Conservation (phyloP, 2,797 vertebrate genomes). For the Podarcis siculus region DNA sequence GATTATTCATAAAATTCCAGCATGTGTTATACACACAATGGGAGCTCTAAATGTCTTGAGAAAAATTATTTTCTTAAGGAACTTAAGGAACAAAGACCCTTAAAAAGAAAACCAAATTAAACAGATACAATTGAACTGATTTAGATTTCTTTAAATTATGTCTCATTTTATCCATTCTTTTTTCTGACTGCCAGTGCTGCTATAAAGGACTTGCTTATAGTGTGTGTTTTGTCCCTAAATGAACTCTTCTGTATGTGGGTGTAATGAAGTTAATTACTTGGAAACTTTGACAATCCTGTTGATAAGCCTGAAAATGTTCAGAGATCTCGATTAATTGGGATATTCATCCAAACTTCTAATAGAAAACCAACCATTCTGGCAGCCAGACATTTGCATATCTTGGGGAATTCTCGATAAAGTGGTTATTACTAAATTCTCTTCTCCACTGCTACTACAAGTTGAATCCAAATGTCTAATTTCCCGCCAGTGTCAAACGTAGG, state of each 20-base stretch:
- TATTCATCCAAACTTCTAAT: background rate
- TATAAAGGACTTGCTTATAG: background rate
- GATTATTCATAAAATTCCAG: background rate
- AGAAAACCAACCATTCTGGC: background rate
- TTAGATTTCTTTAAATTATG: background rate
- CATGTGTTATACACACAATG: background rate
- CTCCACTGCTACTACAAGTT: background rate
- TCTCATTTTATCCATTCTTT: background rate
- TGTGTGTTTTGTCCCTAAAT: background rate
- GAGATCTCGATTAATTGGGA: background rate
- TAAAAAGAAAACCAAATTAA: background rate
- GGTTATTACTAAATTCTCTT: background rate
- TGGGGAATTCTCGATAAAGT: background rate
- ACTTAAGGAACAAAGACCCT: background rate
- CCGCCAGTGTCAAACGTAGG: constrained; percentile 3
- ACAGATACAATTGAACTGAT: background rate
- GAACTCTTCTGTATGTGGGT: background rate
- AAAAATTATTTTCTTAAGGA: background rate
- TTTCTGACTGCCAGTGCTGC: background rate
- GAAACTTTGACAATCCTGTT: background rate
- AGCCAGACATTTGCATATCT: background rate
- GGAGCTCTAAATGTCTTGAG: background rate
- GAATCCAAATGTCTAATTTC: background rate
- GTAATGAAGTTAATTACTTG: constrained; percentile 17
- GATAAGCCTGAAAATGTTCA: background rate